Percentiles rank a stretch among this genome's conserved stretches.
Conservation (phyloP, 2,113 vertebrate genomes). For the Salvelinus fontinalis region DNA sequence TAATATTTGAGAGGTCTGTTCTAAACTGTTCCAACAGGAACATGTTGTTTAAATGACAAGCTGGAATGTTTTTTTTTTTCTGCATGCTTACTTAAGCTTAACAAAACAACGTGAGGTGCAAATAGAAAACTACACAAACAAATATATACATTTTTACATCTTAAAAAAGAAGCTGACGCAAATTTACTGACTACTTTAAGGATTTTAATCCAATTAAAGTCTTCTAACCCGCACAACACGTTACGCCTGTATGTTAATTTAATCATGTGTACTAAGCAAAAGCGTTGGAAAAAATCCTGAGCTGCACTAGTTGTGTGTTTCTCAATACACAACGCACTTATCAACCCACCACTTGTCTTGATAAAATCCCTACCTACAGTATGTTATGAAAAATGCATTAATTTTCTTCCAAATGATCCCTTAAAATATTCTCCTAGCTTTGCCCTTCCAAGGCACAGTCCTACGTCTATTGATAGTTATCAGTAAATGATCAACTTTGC, state of each 20-base stretch:
- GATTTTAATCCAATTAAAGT: neutral
- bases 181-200: neutral
- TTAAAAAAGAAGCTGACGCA: neutral
- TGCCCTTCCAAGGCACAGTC: neutral
- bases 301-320: neutral
- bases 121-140: neutral
- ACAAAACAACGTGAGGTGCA: neutral
- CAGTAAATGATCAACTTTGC: slow-evolving; percentile 71
- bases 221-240: neutral
- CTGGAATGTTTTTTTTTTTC: neutral
- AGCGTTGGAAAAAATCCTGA: neutral
- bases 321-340: neutral
- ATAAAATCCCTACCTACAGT: neutral
- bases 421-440: neutral
- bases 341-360: neutral
- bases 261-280: neutral
- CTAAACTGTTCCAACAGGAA: neutral
- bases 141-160: neutral
- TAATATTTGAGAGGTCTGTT: too few species aligned
- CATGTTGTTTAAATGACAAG: neutral
- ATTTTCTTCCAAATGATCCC: neutral
- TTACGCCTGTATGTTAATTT: neutral
- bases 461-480: slow-evolving; percentile 29
- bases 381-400: neutral
- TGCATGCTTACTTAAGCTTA: neutral